These are phyloP conservation scores for Escarpia spicata DNA, from an alignment of 2,888 invertebrate genomes.

Conservation along the genomic window DNA sequence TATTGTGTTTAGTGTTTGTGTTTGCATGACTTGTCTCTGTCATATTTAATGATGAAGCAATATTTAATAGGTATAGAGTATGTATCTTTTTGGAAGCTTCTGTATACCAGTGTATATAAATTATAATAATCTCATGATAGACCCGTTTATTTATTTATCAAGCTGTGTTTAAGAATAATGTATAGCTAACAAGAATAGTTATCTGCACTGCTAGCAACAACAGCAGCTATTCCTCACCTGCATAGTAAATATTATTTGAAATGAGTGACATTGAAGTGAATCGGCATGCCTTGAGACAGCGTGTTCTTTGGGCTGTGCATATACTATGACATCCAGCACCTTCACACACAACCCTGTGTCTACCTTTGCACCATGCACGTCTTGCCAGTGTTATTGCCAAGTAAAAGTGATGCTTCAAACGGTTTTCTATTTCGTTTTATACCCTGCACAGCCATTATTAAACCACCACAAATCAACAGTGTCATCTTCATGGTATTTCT, in stretches of 20 bases:
- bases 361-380: neutral
- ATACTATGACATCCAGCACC: neutral
- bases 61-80: neutral
- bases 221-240: neutral
- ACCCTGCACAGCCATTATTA: neutral
- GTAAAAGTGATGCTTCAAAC: neutral
- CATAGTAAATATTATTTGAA: neutral
- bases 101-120: neutral
- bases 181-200: neutral
- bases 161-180: neutral
- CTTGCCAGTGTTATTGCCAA: neutral
- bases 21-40: neutral
- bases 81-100: neutral
- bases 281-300: too few species aligned
- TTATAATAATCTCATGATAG: neutral
- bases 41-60: neutral
- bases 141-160: neutral
- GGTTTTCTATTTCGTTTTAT: neutral
- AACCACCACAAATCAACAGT: neutral
- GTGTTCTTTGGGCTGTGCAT: neutral
- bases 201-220: neutral
- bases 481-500: neutral
- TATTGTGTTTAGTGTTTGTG: neutral
- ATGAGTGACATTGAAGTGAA: neutral
- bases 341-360: neutral